Evolutionary conservation across 2,797 vertebrate genomes (phyloP), one percentile per base, ranked within the genome.

Genomic region (Petrocephalus sullivani): DNA sequence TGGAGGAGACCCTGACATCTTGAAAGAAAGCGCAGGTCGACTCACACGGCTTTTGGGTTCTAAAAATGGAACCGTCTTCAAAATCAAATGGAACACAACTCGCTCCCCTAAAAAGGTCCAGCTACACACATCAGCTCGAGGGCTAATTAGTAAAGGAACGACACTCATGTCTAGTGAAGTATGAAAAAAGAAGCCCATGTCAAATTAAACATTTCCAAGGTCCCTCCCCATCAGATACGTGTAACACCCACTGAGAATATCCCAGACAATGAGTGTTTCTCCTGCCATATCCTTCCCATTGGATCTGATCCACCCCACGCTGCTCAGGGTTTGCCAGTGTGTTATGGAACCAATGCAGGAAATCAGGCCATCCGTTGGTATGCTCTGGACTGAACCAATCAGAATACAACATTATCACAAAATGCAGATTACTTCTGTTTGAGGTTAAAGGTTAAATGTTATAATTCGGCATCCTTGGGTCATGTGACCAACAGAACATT

Each of bases 91-190:
- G 58, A 54, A 86, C 19, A 6, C 28, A 86, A 49, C 2, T 9
- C 1, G 37, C 33, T 64, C 19, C 56, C 19, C 1, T 61, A 9
- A 46, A 64, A 86, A 86, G 85, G 56, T 21, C 54, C 14, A n/a
- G 12, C 6, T 33, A 41, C 85, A 23, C 23, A 14, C 56, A 64
- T 49, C 85, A 86, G n/a, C 85, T 86, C 2, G 5, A 46, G 56
- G 85, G 57, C 56, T 61, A 86, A 86, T 86, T 86, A 86, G 85
- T n/a, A 37, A 19, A n/a, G 41, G 33, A 86, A 61, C 37, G 19
- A 86, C 85, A 60, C 16, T 61, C 16, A 64, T 86, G 56, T 64
- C 57, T 61, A 86, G 85, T 61, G 57, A 86, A 60, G 83, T 49
- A 85, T 16, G 21, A 57, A 57, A 21, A 86, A 86, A 61, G 33